A percentile compares a stretch with the other conserved stretches of the same genome.
Conservation (phyloP, 2,797 vertebrate species). For the Lutjanus argentimaculatus region DNA sequence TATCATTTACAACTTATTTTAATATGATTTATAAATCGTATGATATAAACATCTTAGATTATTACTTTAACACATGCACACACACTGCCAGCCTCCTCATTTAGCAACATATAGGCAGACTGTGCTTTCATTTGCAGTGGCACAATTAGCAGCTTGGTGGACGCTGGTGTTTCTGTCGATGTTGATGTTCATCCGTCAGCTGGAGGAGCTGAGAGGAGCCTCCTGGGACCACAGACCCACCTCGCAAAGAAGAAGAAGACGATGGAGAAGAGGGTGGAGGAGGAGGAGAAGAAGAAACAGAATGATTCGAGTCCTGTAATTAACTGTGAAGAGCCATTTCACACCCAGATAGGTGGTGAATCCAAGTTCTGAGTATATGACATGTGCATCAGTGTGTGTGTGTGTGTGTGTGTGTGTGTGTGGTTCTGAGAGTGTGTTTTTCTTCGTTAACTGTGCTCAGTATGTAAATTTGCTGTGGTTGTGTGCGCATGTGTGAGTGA, state of each 20-base stretch:
- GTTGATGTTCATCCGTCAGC: conserved; percentile 1
- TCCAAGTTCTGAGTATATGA: neutral
- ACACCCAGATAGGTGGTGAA: neutral
- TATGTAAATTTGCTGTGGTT: neutral
- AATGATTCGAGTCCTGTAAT: conserved; percentile 16
- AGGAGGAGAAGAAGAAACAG: neutral
- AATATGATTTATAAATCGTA: neutral
- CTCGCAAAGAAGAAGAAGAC: neutral
- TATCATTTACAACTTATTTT: neutral
- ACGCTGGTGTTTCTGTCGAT: neutral
- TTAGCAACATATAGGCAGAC: neutral
- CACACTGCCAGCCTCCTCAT: neutral
- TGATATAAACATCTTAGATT: neutral
- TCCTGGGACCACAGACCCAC: neutral
- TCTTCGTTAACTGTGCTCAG: too few species aligned
- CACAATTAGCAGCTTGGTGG: conserved; percentile 4
- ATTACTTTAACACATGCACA: neutral
- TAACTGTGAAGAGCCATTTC: conserved; percentile 40
- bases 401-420: neutral
- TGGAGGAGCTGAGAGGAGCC: conserved; percentile 7
- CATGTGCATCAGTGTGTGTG: neutral
- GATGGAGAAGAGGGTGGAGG: neutral
- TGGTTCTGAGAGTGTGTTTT: too few species aligned
- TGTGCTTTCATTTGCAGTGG: neutral
- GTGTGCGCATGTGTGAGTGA: neutral